Conservation (phyloP, 2,888 invertebrate species). For the Melolontha melolontha region DNA sequence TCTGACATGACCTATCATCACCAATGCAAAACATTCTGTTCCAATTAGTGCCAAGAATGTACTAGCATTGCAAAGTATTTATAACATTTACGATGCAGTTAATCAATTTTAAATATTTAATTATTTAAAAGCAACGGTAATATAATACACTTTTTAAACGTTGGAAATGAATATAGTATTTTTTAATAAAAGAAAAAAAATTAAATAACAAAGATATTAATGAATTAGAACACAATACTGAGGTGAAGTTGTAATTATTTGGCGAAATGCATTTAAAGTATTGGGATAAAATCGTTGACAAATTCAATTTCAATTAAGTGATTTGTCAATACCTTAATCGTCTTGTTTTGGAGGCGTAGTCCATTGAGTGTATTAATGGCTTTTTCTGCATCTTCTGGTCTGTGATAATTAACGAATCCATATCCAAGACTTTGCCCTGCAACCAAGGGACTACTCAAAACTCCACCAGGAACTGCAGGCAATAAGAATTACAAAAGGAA, state of each 20-base stretch:
- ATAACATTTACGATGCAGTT: not conserved
- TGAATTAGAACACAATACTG: too few species aligned
- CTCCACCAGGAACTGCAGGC: constrained; percentile 64
- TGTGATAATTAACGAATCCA: constrained; percentile 99
- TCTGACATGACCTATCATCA: constrained; percentile 5
- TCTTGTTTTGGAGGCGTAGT: constrained; percentile 98
- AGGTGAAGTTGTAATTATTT: too few species aligned
- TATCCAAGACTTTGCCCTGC: constrained; percentile 98
- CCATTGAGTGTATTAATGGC: constrained; percentile 99
- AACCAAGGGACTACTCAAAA: constrained; percentile 67
- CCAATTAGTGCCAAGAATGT: constrained; percentile 23
- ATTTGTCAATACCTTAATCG: constrained; percentile 85
- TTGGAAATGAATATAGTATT: too few species aligned
- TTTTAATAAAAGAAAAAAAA: too few species aligned
- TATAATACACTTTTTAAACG: not conserved
- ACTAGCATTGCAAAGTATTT: constrained; percentile 11
- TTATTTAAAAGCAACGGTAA: not conserved
- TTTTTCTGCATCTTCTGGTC: constrained; percentile 97
- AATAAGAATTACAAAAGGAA: constrained; percentile 55
- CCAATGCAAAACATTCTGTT: constrained; percentile 14
- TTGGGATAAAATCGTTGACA: too few species aligned
- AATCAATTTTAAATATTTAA: constrained; percentile 15
- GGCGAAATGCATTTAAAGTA: too few species aligned
- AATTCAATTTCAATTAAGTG: too few species aligned
- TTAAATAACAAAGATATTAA: too few species aligned